Evolutionary conservation across 2,888 invertebrate genomes (phyloP), one percentile per base, ranked within the genome.

Genomic region (Hemicrepidius hirtus): DNA sequence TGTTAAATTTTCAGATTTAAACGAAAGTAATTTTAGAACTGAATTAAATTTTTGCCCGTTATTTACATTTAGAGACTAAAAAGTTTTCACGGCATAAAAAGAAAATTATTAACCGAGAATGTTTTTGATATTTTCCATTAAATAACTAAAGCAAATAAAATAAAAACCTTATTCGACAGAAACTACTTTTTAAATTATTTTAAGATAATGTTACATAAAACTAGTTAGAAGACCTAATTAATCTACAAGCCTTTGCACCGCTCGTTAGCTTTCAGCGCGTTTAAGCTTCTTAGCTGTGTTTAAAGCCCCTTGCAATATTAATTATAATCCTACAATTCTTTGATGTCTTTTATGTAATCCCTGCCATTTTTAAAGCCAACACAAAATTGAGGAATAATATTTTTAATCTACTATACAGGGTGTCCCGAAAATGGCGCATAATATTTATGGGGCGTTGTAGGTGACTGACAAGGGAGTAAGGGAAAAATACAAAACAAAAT

Each of bases 251-350:
- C 46, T 67, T 53, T 49, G 20, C 35, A 32, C 24, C 18, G 53
- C 62, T 68, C 62, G 62, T 62, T 68, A 68, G 53, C 62, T 62
- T 68, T 62, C 32, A 62, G 68, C 62, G 32, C 40, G 28, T 59
- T 18, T 44, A 59, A 62, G 40, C 40, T 13, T 21, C 24, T 62
- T 62, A 59, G 28, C 12, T 24, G 37, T 41, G 20, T 62, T 60
- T 62, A 62, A 50, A 37, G 37, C 57, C 21, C 1, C 40, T 62
- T 53, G n/a, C 28, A 40, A 40, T 68, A 46, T 68, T 68, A 68
- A 68, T 62, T 62, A 59, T 57, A 50, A 50, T 62, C 60, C 62
- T 62, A 37, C 35, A 40, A 49, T 68, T 50, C 49, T 28, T 46
- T 46, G 35, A 44, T 28, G 32, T 24, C 10, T 49, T 63, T 20